A percentile compares a stretch with the other conserved stretches of the same genome.
These are phyloP conservation scores for Brachyrhaphis roseni DNA, from an alignment of 2,797 vertebrate species.

Conservation along the genomic window DNA sequence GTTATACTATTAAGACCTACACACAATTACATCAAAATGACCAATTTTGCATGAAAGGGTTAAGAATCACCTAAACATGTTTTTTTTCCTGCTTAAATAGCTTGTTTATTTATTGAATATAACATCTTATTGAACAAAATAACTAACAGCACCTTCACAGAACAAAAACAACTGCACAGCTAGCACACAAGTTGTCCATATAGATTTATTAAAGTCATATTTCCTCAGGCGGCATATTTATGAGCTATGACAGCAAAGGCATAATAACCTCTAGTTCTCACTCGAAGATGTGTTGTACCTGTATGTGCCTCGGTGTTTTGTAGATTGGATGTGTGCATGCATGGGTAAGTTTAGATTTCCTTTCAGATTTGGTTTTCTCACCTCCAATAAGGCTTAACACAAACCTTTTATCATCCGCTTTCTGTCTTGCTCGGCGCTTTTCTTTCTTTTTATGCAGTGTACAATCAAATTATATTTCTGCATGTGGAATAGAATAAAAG, in stretches of 20 bases:
- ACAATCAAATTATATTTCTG: slow-evolving; percentile 58
- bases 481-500: slow-evolving; percentile 53
- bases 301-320: neutral
- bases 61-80: neutral
- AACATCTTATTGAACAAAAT: neutral
- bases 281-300: slow-evolving; percentile 3
- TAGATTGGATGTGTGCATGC: slow-evolving; percentile 31
- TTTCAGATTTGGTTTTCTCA: slow-evolving; percentile 43
- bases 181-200: slow-evolving; percentile 1
- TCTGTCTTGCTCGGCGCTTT: slow-evolving; percentile 23
- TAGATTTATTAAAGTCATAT: slow-evolving; percentile 8
- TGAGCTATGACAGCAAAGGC: neutral
- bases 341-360: slow-evolving; percentile 44
- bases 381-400: slow-evolving; percentile 50
- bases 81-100: neutral
- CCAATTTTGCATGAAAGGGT: neutral
- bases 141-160: neutral
- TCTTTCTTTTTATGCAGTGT: slow-evolving; percentile 46
- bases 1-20: neutral
- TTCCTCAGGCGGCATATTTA: slow-evolving; percentile 13
- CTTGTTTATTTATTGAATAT: neutral
- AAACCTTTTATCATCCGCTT: slow-evolving; percentile 42
- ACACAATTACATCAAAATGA: neutral
- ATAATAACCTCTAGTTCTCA: slow-evolving; percentile 10
- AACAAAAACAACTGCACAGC: neutral